phyloP scores from a whole-genome alignment of 2,888 invertebrate species.

The Lycocerus yunnanus region DNA sequence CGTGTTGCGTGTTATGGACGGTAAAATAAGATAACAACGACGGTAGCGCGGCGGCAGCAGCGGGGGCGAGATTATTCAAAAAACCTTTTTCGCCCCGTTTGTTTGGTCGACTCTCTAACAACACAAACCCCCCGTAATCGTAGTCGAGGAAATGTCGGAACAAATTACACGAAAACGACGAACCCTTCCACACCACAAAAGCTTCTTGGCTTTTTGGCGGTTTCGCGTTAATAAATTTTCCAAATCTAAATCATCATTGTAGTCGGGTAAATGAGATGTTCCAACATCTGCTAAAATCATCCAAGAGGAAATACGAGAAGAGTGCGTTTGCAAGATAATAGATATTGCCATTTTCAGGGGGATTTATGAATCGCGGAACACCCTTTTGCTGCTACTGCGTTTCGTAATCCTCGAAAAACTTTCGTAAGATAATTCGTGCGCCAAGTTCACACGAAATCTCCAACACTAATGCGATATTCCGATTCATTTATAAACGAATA shows the following conservation, averaged over 20 bases:
- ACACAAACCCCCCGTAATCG: background rate
- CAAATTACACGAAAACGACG: background rate
- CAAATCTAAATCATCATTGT: conserved; percentile 2
- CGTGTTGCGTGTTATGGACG: conserved; percentile 2
- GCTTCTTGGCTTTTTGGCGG: background rate
- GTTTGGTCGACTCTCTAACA: background rate
- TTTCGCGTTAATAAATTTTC: background rate
- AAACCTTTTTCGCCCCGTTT: background rate
- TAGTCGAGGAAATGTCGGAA: background rate
- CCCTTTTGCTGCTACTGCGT: background rate
- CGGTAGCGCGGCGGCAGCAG: background rate
- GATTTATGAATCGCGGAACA: conserved; percentile 18
- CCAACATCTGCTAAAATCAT: conserved; percentile 12
- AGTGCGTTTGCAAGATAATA: conserved; percentile 13
- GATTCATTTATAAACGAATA: background rate
- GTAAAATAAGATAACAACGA: background rate
- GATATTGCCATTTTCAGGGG: conserved; percentile 10
- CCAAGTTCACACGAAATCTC: background rate
- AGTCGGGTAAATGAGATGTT: conserved; percentile 11
- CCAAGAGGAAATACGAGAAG: conserved; percentile 10
- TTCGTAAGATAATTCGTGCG: background rate
- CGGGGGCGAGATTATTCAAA: background rate
- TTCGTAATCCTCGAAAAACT: background rate
- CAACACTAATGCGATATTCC: background rate
- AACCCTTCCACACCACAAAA: background rate